These are phyloP conservation scores for Amaurobius ferox DNA, from an alignment of 2,888 invertebrate genomes.

Conservation along the genomic window DNA sequence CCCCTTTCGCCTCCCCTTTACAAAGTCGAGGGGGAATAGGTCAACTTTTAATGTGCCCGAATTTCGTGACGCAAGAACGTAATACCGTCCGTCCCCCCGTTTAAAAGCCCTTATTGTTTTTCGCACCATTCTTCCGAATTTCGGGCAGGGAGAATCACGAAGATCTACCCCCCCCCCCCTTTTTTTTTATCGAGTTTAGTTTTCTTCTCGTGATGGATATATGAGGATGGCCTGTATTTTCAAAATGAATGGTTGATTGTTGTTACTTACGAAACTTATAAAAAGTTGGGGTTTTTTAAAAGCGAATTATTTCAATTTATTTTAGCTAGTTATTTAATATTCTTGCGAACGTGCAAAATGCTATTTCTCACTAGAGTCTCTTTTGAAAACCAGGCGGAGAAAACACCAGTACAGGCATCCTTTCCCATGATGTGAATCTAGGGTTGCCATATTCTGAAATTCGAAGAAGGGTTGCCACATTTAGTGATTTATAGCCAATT, in stretches of 20 bases:
- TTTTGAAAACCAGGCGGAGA: too few species aligned
- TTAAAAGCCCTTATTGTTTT: constrained; percentile 36
- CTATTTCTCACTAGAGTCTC: too few species aligned
- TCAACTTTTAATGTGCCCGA: constrained; percentile 7
- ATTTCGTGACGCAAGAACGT: constrained; percentile 31
- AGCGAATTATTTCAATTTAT: background rate
- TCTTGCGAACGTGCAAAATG: too few species aligned
- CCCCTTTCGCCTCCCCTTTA: constrained; percentile 17
- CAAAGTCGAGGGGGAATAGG: background rate
- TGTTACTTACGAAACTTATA: too few species aligned
- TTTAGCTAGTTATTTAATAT: too few species aligned
- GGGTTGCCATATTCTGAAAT: too few species aligned
- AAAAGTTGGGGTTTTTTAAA: background rate
- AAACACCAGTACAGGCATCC: too few species aligned
- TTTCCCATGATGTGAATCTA: too few species aligned
- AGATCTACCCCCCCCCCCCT: background rate
- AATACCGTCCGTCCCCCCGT: constrained; percentile 25
- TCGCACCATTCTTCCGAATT: background rate
- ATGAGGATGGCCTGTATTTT: background rate
- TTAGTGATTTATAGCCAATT: too few species aligned
- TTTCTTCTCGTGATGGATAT: background rate
- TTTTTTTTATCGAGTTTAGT: background rate
- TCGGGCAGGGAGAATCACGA: constrained; percentile 10
- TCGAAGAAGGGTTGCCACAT: too few species aligned
- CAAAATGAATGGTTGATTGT: background rate